These are phyloP conservation scores for Oreochromis aureus DNA, from an alignment of 2,113 vertebrate genomes.

Conservation along the genomic window DNA sequence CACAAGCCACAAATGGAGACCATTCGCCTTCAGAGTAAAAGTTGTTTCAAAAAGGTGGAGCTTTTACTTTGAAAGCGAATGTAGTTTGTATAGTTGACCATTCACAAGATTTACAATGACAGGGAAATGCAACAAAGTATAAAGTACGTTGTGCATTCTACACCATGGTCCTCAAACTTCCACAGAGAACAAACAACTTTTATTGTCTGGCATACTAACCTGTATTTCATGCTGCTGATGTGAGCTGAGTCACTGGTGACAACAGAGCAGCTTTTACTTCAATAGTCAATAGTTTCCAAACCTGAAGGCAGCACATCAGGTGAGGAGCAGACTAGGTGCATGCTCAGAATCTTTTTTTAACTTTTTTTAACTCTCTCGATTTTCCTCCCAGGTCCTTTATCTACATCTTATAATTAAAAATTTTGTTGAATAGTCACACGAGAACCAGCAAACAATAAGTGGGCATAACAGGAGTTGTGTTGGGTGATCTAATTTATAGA, in stretches of 20 bases:
- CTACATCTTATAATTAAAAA: neutral
- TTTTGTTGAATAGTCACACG: neutral
- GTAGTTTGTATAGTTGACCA: neutral
- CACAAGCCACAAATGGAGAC: neutral
- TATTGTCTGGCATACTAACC: neutral
- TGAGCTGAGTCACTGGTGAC: neutral
- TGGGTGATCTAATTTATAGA: neutral
- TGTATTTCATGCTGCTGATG: neutral
- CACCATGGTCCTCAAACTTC: neutral
- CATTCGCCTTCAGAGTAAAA: neutral
- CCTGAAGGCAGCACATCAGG: neutral
- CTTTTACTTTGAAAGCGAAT: neutral
- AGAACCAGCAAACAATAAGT: neutral
- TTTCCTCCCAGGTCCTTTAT: neutral
- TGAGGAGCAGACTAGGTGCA: rapidly evolving
- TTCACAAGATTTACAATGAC: neutral
- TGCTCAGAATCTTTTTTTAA: neutral
- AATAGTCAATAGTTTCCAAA: neutral
- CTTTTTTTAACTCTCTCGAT: neutral
- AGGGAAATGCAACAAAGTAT: neutral
- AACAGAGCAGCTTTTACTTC: neutral
- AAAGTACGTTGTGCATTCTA: neutral
- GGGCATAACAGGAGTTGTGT: neutral
- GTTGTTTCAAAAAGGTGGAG: neutral
- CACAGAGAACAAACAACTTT: neutral